Conservation (phyloP, 2,888 invertebrate species). For the Netelia melanura region DNA sequence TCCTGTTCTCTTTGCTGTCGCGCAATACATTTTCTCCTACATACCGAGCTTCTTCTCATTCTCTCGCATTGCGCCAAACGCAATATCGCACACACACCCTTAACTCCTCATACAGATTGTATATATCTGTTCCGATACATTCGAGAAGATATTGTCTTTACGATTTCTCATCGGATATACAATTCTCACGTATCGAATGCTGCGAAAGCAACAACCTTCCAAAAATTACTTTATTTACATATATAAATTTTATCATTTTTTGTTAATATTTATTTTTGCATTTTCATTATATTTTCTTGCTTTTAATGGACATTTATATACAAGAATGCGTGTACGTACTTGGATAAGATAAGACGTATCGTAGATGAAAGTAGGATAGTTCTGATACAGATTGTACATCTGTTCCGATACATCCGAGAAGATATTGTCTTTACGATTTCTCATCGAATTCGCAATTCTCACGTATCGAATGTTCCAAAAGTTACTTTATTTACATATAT, state of each 20-base stretch:
- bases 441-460: too few relatives aligned
- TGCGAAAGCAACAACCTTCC: neutral
- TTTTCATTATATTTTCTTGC: too few relatives aligned
- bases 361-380: neutral
- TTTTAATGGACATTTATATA: too few relatives aligned
- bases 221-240: neutral
- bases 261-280: too few relatives aligned
- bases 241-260: neutral
- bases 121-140: conserved; percentile 15
- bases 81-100: conserved; percentile 38
- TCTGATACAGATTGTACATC: neutral
- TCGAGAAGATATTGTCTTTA: conserved; percentile 61
- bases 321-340: neutral
- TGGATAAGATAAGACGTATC: neutral
- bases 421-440: too few relatives aligned
- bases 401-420: too few relatives aligned
- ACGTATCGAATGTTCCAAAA: too few relatives aligned
- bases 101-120: neutral
- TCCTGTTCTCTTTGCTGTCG: conserved; percentile 5
- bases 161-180: conserved; percentile 46
- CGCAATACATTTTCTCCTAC: conserved; percentile 39
- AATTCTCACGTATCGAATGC: neutral
- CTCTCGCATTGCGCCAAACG: conserved; percentile 17
- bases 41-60: conserved; percentile 8
- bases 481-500: neutral